Conservation (phyloP, 2,888 invertebrate species). For the Drosophila conformis region DNA sequence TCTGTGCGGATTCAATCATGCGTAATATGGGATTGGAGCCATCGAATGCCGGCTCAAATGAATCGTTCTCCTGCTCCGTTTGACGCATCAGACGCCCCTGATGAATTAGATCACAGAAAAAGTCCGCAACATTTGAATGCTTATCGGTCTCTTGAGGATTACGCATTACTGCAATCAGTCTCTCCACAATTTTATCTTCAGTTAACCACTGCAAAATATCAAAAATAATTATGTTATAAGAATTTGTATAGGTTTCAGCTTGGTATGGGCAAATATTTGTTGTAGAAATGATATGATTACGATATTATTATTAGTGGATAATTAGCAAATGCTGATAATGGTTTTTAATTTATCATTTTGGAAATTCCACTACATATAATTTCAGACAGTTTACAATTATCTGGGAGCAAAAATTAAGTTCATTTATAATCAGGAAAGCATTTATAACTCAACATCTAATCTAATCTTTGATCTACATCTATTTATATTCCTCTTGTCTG, state of each 20-base stretch:
- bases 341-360: not conserved
- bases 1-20: slow-evolving; percentile 89
- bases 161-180: slow-evolving; percentile 88
- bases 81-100: slow-evolving; percentile 87
- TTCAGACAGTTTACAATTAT: not conserved
- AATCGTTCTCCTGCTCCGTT: slow-evolving; percentile 87
- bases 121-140: slow-evolving; percentile 94
- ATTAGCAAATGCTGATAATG: not conserved
- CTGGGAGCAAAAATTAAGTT: too few species aligned
- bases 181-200: slow-evolving; percentile 93
- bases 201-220: slow-evolving; percentile 91
- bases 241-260: not conserved
- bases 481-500: not conserved
- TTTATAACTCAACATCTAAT: not conserved
- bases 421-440: too few species aligned
- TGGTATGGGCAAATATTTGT: not conserved
- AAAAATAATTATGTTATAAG: slow-evolving; percentile 52
- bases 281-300: not conserved
- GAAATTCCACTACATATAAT: not conserved
- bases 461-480: not conserved
- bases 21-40: slow-evolving; percentile 89
- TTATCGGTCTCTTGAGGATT: slow-evolving; percentile 90
- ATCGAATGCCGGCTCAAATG: slow-evolving; percentile 83
- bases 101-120: slow-evolving; percentile 94
- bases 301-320: not conserved